Evolutionary conservation across 2,888 invertebrate genomes (phyloP), one percentile per base, ranked within the genome.

Genomic region (Lydus trimaculatus): DNA sequence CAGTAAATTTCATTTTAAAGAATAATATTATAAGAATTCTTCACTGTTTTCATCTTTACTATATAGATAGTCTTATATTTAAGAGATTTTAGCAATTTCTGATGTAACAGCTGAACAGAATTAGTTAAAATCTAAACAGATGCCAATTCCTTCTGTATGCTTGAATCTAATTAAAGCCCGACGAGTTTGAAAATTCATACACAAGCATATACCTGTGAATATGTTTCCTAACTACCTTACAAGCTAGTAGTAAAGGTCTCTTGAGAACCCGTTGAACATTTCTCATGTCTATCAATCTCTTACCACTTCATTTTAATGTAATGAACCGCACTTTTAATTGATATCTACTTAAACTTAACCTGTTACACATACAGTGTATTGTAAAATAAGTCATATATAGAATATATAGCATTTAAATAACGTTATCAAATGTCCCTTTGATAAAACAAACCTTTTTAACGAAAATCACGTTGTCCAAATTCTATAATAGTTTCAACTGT

Each of bases 381-480:
- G 6, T 20, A 48, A 20, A 48, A 9, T 48, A 5, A 5, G 17
- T 17, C 17, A 48, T 13, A 52, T 52, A 52, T 5, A n/a, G 13
- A 23, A 23, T 13, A 11, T 11, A 52, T 52, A 4, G 13, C 4
- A 13, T 52, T 20, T 3, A 3, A 23, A 52, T 52, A 52, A 23
- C 9, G 58, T 58, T 69, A 63, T 69, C 62, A 60, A 64, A 63
- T 63, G 61, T 65, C 67, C 64, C 65, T 72, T 69, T 69, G 72
- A 72, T 65, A 64, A 64, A 64, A 52, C 58, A 59, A 67, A 66
- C 64, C 70, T 70, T 67, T n/a, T 67, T 64, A 67, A 62, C 56
- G 63, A 65, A 73, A 75, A 73, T 74, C 74, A 72, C 73, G 72
- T 74, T 73, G 75, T 73, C 75, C 73, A 74, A 75, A 72, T 74